Evolutionary conservation across 2,888 invertebrate species (phyloP).

Genomic region (Auanema freiburgensis): DNA sequence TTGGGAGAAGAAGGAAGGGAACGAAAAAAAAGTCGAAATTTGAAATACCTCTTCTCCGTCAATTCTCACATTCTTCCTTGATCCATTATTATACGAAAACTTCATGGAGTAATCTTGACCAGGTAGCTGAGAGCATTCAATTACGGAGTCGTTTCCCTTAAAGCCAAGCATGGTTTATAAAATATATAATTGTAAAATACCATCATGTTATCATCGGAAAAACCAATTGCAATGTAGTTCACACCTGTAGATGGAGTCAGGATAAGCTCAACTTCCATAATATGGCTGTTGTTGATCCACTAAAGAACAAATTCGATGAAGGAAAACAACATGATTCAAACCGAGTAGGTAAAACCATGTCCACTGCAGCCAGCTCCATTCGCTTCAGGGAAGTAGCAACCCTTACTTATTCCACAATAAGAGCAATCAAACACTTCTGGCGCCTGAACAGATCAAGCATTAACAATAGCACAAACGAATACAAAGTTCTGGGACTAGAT

Average conservation of each 20-base stretch:
- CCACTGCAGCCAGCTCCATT: slow-evolving; percentile 18
- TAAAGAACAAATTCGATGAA: background rate
- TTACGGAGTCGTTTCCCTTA: slow-evolving; percentile 26
- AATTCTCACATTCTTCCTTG: slow-evolving; percentile 25
- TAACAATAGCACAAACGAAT: slow-evolving; percentile 1
- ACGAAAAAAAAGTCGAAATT: too few species aligned
- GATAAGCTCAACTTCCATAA: slow-evolving; percentile 27
- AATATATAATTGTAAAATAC: too few species aligned
- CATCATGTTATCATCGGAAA: slow-evolving; percentile 42
- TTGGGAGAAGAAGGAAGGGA: too few species aligned
- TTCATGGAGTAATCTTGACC: slow-evolving; percentile 28
- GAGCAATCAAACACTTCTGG: slow-evolving; percentile 31
- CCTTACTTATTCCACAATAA: slow-evolving; percentile 37
- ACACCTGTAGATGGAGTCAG: slow-evolving; percentile 22
- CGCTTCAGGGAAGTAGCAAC: slow-evolving; percentile 33
- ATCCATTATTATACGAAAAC: slow-evolving; percentile 29
- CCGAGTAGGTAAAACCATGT: slow-evolving; percentile 20
- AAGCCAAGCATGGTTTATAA: too few species aligned
- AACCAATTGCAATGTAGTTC: slow-evolving; percentile 46
- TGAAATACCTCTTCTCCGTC: slow-evolving; percentile 22
- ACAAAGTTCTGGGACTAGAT: background rate
- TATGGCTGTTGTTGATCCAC: slow-evolving; percentile 20
- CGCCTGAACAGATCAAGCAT: slow-evolving; percentile 10
- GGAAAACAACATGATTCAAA: background rate
- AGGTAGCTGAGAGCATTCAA: slow-evolving; percentile 36